Base-by-base conservation (phyloP, 2,797 vertebrate species). In the Cuniculus paca region DNA sequence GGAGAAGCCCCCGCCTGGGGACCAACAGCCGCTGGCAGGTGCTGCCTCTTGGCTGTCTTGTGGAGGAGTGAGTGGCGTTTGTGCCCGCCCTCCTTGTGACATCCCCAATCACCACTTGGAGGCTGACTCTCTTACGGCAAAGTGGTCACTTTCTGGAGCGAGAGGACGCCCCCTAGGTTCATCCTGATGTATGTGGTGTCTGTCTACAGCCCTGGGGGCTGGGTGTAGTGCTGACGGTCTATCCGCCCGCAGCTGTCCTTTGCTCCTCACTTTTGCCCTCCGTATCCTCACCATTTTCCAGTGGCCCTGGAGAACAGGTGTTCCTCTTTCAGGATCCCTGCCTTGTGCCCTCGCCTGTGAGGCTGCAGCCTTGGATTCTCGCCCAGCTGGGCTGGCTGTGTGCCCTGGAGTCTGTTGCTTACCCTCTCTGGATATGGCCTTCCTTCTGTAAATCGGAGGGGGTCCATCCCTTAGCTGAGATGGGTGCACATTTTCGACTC, bases 171-270 rank as follows among this genome's bases (percentile, higher is more conserved):
- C 48, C 24, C 28, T 31, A 70, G 87, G 83, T 78, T n/a, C 77
- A 56, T 82, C 81, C 82, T 91, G 2, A 0, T 45, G 75, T 79
- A 8, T 14, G n/a, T 42, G 14, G 28, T 58, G 58, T 96, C 70
- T 58, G 80, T 93, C 74, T 45, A 19, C 42, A 50, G 78, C 86
- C 77, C 79, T 89, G 54, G 92, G 36, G 52, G 86, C 0, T 4
- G 72, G 96, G 91, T 63, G 72, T 93, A 97, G 97, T 96, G 97
- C 97, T 97, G 97, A 88, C 2, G 16, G 95, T 75, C 93, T 90
- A 72, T 94, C 70, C 80, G 91, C 87, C 88, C 54, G 61, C 78
- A 63, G 94, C 88, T 90, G 96, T 85, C 83, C 87, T 11, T 58
- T 48, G 72, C 84, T 28, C 52, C 77, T 17, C n/a, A 42, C 39